Evolutionary conservation across 2,888 invertebrate genomes (phyloP).

Genomic region (Nephrotoma flavescens): DNA sequence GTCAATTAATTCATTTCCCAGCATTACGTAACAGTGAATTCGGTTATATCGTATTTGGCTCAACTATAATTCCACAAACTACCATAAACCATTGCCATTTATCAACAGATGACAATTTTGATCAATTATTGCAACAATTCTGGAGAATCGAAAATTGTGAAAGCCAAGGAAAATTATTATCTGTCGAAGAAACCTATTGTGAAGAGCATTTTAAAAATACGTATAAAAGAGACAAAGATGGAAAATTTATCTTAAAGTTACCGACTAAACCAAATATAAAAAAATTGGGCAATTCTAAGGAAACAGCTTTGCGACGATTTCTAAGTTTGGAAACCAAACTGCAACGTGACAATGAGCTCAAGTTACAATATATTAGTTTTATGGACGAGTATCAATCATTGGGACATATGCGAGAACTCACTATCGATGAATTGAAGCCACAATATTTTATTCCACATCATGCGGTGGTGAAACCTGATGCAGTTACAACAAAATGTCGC

Average conservation of each 20-base stretch:
- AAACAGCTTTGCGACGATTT: neutral
- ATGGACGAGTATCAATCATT: neutral
- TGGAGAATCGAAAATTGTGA: neutral
- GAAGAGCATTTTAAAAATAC: neutral
- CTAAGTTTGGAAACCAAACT: neutral
- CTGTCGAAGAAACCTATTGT: neutral
- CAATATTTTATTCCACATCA: conserved; percentile 14
- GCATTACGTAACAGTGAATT: too few relatives aligned
- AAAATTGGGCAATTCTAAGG: neutral
- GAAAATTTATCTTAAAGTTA: neutral
- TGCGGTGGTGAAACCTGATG: conserved; percentile 9
- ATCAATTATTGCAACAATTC: neutral
- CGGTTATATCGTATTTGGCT: too few relatives aligned
- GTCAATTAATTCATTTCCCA: too few relatives aligned
- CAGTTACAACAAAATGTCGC: conserved; percentile 6
- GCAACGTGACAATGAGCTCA: too few relatives aligned
- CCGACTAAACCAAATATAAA: neutral
- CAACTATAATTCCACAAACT: too few relatives aligned
- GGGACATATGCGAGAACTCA: neutral
- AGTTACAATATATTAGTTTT: too few relatives aligned
- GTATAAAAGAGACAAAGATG: neutral
- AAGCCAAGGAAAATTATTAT: neutral
- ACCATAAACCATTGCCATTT: too few relatives aligned
- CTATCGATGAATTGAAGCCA: neutral
- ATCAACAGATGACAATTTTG: neutral